Evolutionary conservation across 2,888 invertebrate species (phyloP).

Genomic region (Celastrina argiolus): DNA sequence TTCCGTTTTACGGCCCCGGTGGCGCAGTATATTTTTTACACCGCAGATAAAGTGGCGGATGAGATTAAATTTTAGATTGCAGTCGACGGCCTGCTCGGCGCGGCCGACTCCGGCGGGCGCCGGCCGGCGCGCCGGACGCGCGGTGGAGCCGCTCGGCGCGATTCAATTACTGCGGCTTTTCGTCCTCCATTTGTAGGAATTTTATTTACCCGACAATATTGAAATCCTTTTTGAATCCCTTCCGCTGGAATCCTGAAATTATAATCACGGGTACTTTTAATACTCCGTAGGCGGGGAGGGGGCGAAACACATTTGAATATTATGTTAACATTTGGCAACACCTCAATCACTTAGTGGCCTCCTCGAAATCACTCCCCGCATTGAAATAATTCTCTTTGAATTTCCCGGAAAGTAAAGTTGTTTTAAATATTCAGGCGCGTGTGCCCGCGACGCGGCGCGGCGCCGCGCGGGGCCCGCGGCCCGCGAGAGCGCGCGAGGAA

Average conservation of each 20-base stretch:
- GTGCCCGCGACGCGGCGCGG: too few relatives aligned
- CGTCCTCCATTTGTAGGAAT: background rate
- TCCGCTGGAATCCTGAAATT: background rate
- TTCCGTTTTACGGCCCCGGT: slow-evolving; percentile 11
- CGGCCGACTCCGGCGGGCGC: background rate
- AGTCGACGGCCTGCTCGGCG: background rate
- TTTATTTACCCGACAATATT: background rate
- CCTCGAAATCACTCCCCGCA: background rate
- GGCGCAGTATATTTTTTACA: slow-evolving; percentile 13
- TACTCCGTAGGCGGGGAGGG: background rate
- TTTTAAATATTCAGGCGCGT: background rate
- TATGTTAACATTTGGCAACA: background rate
- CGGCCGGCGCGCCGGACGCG: slow-evolving; percentile 5
- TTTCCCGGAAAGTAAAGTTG: background rate
- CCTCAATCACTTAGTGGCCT: background rate
- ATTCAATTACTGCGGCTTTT: background rate
- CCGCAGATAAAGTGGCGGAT: slow-evolving; percentile 18
- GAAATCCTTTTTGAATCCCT: background rate
- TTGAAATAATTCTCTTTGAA: background rate
- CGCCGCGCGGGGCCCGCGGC: too few relatives aligned
- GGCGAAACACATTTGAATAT: background rate
- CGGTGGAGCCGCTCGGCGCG: background rate
- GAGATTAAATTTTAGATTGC: slow-evolving; percentile 22
- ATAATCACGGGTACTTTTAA: background rate
- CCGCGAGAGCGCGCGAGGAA: too few relatives aligned